phyloP scores from a whole-genome alignment of 2,797 vertebrate species.

The Brachymystax lenok region DNA sequence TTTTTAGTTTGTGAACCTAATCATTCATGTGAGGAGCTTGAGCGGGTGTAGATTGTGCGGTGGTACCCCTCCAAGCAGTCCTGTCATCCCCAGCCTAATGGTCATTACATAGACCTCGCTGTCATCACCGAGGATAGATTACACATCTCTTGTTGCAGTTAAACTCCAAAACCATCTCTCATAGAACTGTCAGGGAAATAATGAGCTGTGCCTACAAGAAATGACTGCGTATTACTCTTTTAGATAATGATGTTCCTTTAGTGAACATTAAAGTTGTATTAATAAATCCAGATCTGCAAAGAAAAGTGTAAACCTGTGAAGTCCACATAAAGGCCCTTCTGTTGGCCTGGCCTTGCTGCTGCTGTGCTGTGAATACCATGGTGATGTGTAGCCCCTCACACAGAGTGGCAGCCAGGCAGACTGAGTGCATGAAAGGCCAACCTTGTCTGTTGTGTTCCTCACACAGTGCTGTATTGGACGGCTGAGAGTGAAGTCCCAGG shows the following conservation, averaged over 20 bases:
- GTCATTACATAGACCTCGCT: constrained; percentile 78
- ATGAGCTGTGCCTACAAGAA: constrained; percentile 68
- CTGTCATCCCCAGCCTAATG: constrained; percentile 76
- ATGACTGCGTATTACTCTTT: constrained; percentile 70
- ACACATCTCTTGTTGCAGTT: constrained; percentile 71
- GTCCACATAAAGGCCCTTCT: constrained; percentile 39
- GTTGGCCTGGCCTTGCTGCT: constrained; percentile 47
- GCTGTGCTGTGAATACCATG: constrained; percentile 41
- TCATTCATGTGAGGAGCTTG: constrained; percentile 71
- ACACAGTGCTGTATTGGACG: constrained; percentile 85
- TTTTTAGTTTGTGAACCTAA: constrained; percentile 72
- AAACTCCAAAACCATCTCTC: constrained; percentile 66
- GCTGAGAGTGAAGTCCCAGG: constrained; percentile 82
- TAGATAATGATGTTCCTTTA: constrained; percentile 68
- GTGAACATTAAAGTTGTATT: constrained; percentile 67
- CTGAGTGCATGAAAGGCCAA: constrained; percentile 77
- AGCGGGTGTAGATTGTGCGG: constrained; percentile 64
- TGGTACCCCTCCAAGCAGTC: constrained; percentile 73
- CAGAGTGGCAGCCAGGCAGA: constrained; percentile 46
- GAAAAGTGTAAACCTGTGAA: constrained; percentile 17
- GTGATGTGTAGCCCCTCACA: constrained; percentile 56
- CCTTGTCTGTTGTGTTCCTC: constrained; percentile 80
- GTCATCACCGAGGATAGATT: constrained; percentile 75
- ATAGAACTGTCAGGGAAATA: constrained; percentile 70
- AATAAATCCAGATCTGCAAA: constrained; percentile 44